These are phyloP conservation scores for Cyanocitta stelleri DNA, from an alignment of 2,113 vertebrate genomes.

Conservation along the genomic window DNA sequence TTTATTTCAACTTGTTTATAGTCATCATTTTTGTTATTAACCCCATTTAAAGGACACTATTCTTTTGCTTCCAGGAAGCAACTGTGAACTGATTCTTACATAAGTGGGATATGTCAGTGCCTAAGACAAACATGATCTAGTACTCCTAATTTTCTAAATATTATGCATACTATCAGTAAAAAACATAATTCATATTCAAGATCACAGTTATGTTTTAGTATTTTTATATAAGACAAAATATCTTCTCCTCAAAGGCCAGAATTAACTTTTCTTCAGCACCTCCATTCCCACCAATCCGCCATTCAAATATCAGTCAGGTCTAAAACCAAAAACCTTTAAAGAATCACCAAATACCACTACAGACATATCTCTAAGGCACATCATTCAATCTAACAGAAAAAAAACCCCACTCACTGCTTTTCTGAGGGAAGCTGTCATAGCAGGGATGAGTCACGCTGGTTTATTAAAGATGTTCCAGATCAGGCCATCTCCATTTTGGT, in stretches of 20 bases:
- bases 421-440: neutral
- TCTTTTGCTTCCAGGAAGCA: neutral
- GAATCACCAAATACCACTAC: neutral
- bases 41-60: neutral
- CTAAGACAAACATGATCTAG: neutral
- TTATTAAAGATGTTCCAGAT: constrained; percentile 4
- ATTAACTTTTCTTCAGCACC: neutral
- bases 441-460: neutral
- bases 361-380: neutral
- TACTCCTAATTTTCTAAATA: neutral
- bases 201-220: neutral
- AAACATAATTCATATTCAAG: neutral
- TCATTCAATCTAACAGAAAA: neutral
- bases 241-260: neutral
- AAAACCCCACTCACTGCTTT: neutral
- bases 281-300: neutral
- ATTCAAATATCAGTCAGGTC: rapidly evolving
- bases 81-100: neutral
- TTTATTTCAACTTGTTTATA: neutral
- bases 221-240: neutral
- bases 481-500: neutral
- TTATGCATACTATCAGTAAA: neutral
- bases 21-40: neutral
- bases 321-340: neutral
- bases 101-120: neutral